phyloP scores from a whole-genome alignment of 1,140 invertebrate genomes.

The Sycophila sp. region DNA sequence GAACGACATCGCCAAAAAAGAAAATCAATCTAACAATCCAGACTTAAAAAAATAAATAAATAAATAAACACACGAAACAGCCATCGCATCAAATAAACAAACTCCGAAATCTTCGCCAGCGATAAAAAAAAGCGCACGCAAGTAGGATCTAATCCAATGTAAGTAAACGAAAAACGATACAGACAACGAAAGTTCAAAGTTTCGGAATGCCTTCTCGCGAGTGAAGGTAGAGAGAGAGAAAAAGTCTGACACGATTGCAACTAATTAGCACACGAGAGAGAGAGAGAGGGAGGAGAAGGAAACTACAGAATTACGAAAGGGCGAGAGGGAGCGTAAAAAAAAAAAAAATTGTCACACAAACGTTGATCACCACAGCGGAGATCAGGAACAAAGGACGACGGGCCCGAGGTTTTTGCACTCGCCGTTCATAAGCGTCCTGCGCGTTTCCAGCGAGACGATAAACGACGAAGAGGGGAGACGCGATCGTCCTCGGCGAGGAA shows the following conservation, averaged over 20 bases:
- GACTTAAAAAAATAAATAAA: background rate
- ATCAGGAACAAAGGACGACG: conserved; percentile 30
- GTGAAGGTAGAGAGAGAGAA: background rate
- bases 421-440: background rate
- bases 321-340: background rate
- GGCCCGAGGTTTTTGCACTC: background rate
- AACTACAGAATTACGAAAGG: background rate
- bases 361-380: background rate
- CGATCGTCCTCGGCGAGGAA: background rate
- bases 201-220: too few relatives aligned
- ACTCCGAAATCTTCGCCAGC: background rate
- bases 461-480: too few relatives aligned
- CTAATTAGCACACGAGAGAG: background rate
- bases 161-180: too few relatives aligned
- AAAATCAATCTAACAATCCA: background rate
- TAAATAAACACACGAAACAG: background rate
- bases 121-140: too few relatives aligned
- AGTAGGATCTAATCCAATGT: too few relatives aligned
- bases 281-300: background rate
- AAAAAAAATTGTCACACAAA: background rate
- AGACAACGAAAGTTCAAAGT: too few relatives aligned
- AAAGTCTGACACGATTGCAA: background rate
- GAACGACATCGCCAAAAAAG: background rate
- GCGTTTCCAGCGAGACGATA: background rate
- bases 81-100: conserved; percentile 15